Percentiles rank a stretch among this genome's conserved stretches.
Conservation (phyloP, 2,113 vertebrate species). For the Symphodus melops region DNA sequence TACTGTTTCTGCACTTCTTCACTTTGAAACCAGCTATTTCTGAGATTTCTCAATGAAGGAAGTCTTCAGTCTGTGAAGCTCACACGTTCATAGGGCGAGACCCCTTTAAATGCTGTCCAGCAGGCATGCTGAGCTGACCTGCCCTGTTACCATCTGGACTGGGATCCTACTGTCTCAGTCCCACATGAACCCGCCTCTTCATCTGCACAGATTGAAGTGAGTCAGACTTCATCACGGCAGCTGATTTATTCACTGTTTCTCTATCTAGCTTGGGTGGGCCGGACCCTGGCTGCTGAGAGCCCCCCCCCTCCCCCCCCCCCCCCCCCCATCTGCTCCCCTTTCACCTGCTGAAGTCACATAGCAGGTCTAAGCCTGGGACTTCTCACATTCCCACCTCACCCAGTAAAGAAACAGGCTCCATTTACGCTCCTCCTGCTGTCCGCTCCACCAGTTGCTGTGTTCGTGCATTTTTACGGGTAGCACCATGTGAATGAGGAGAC, state of each 20-base stretch:
- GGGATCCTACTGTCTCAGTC: conserved; percentile 15
- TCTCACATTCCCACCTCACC: conserved; percentile 81
- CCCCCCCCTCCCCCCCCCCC: conserved; percentile 1
- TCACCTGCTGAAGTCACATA: conserved; percentile 47
- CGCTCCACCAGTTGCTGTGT: conserved; percentile 77
- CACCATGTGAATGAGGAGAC: conserved; percentile 53
- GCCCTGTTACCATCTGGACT: conserved; percentile 1
- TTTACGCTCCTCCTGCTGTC: conserved; percentile 77
- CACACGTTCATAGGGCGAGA: conserved; percentile 21
- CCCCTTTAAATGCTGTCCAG: conserved; percentile 32
- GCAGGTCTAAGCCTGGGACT: conserved; percentile 68
- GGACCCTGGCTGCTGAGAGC: conserved; percentile 38
- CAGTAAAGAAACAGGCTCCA: conserved; percentile 81
- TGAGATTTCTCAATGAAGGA: too few species aligned
- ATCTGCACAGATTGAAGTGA: conserved; percentile 21
- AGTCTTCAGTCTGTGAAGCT: conserved; percentile 32
- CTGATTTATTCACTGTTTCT: conserved; percentile 74
- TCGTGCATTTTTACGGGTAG: conserved; percentile 77
- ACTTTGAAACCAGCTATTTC: too few species aligned
- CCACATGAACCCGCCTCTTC: conserved; percentile 27
- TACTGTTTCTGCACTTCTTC: neutral
- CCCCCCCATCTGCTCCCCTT: neutral
- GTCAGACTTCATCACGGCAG: conserved; percentile 20
- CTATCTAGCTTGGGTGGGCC: conserved; percentile 56
- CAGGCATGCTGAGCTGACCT: conserved; percentile 5